Conservation (phyloP, 2,797 vertebrate species). For the Enteromius fasciolatus region DNA sequence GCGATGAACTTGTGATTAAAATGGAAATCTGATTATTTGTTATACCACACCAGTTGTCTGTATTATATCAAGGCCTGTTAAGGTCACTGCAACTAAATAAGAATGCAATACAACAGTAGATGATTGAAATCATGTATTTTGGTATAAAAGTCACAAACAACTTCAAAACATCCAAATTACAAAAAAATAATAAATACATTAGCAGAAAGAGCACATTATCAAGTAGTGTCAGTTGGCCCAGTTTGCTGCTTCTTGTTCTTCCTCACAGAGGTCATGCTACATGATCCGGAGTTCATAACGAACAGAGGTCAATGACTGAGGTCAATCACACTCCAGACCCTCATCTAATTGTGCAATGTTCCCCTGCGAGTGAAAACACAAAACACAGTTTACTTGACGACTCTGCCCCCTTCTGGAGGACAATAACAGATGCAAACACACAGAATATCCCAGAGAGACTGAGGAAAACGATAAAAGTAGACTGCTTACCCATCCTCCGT, state of each 20-base stretch:
- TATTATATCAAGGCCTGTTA: not conserved
- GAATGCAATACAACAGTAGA: slow-evolving; percentile 3
- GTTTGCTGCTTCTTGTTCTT: not conserved
- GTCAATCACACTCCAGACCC: slow-evolving; percentile 72
- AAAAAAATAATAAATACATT: slow-evolving; percentile 50
- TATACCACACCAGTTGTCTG: not conserved
- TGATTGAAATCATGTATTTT: slow-evolving; percentile 36
- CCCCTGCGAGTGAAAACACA: slow-evolving; percentile 63
- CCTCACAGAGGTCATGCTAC: slow-evolving; percentile 37
- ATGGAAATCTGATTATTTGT: slow-evolving; percentile 5
- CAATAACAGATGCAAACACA: not conserved
- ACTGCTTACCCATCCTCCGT: slow-evolving; percentile 85
- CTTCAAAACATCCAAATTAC: not conserved
- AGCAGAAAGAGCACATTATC: not conserved
- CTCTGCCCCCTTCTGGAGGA: slow-evolving; percentile 43
- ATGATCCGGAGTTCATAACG: slow-evolving; percentile 43
- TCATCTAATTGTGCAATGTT: slow-evolving; percentile 66
- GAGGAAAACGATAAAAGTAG: not conserved
- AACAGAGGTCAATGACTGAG: slow-evolving; percentile 25
- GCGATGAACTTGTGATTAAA: slow-evolving; percentile 7
- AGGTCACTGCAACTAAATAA: not conserved
- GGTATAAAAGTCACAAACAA: slow-evolving; percentile 47
- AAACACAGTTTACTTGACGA: slow-evolving; percentile 3
- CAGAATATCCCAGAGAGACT: not conserved
- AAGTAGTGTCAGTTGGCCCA: slow-evolving; percentile 32